phyloP scores from a whole-genome alignment of 2,888 invertebrate species.

The Clunio marinus region DNA sequence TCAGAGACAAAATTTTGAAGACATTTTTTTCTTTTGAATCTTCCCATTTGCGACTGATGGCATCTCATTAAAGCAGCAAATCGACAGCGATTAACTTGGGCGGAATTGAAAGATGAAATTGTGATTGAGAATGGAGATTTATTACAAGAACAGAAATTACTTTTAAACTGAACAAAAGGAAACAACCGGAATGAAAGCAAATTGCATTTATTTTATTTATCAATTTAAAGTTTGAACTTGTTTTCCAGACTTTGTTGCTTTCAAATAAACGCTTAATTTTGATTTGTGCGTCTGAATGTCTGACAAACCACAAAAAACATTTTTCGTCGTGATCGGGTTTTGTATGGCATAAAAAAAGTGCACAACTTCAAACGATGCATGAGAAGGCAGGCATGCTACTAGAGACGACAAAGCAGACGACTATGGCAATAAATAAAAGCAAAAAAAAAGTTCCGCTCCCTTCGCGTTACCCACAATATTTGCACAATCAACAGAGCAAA shows the following conservation, averaged over 20 bases:
- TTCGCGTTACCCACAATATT: neutral
- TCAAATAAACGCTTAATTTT: no score
- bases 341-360: no score
- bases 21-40: neutral
- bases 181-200: no score
- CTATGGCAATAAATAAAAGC: neutral
- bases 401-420: neutral
- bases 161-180: neutral
- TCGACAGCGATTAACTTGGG: neutral
- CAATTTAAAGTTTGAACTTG: constrained; percentile 3
- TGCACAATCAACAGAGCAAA: neutral
- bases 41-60: neutral
- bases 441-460: no score
- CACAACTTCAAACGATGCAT: neutral
- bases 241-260: no score
- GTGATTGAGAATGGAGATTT: neutral
- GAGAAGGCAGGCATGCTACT: neutral
- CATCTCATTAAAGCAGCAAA: neutral
- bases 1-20: neutral
- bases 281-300: neutral
- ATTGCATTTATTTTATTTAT: neutral
- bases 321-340: no score
- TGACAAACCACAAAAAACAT: constrained; percentile 7
- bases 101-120: neutral
- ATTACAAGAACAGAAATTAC: no score